A percentile compares a stretch with the other conserved stretches of the same genome.
Conservation (phyloP, 2,113 vertebrate genomes). For the Alligator sinensis region DNA sequence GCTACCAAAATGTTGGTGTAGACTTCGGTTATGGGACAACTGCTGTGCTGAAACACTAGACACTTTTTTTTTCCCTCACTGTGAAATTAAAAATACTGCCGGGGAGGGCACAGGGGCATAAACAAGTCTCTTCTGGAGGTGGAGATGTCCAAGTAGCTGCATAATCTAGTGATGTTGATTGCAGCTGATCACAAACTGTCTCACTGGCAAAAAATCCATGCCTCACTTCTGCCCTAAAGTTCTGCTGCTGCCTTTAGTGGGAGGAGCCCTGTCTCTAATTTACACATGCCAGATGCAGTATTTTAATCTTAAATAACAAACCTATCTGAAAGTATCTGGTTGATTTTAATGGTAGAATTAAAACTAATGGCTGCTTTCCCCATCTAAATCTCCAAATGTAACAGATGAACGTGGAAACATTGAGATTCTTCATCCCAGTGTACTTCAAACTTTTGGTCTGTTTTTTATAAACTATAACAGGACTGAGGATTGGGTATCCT, state of each 20-base stretch:
- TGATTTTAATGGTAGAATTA: neutral
- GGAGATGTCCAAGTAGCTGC: neutral
- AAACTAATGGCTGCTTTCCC: neutral
- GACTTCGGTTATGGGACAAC: neutral
- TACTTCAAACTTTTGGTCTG: neutral
- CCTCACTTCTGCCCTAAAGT: neutral
- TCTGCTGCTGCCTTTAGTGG: neutral
- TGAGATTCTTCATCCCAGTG: neutral
- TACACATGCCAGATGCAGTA: neutral
- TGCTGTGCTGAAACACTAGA: neutral
- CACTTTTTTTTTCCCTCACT: neutral
- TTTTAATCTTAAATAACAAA: neutral
- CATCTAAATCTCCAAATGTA: neutral
- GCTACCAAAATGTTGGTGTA: neutral
- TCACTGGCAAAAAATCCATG: neutral
- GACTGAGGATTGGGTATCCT: neutral
- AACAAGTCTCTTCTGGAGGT: neutral
- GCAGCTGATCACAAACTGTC: neutral
- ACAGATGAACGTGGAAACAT: neutral
- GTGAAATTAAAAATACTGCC: neutral
- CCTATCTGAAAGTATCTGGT: neutral
- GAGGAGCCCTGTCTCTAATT: neutral
- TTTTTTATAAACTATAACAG: neutral
- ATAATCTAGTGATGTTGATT: neutral
- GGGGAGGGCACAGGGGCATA: neutral